phyloP scores from a whole-genome alignment of 2,888 invertebrate genomes.

The Myopa testacea region DNA sequence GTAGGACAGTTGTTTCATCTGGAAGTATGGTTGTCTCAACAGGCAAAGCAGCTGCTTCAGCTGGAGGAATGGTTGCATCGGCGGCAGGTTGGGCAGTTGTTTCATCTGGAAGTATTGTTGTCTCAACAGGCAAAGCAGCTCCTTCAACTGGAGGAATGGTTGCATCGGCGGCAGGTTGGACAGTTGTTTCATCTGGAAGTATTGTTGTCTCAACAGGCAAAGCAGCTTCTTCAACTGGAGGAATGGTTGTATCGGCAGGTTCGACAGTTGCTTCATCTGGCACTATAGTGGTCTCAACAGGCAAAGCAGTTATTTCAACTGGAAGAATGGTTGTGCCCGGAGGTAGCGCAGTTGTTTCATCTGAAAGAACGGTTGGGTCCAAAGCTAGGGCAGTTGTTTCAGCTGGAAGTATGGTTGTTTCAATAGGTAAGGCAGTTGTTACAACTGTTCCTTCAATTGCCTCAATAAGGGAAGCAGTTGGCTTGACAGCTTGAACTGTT shows the following conservation, averaged over 20 bases:
- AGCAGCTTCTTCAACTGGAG: constrained; percentile 10
- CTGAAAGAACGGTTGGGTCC: not conserved
- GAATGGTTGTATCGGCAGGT: constrained; percentile 31
- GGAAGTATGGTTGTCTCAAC: constrained; percentile 15
- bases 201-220: too few species aligned
- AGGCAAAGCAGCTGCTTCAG: constrained; percentile 24
- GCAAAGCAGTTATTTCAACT: constrained; percentile 13
- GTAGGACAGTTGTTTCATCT: constrained; percentile 12
- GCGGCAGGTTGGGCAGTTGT: not conserved
- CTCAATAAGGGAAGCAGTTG: constrained; percentile 4
- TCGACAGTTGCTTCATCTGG: constrained; percentile 7
- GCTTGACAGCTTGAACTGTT: not conserved
- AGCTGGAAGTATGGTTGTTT: constrained; percentile 27
- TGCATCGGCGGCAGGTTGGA: not conserved
- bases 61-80: constrained; percentile 20
- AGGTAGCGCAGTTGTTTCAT: constrained; percentile 1
- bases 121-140: constrained; percentile 11
- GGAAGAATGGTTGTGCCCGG: constrained; percentile 13
- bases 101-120: constrained; percentile 9
- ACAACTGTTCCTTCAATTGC: not conserved
- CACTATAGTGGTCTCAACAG: not conserved
- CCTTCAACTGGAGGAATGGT: constrained; percentile 28
- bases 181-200: constrained; percentile 26
- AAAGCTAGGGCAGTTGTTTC: not conserved
- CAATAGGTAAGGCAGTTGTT: constrained; percentile 1